Base-by-base conservation (phyloP, 2,888 invertebrate species). In the Eucera pruinosa region DNA sequence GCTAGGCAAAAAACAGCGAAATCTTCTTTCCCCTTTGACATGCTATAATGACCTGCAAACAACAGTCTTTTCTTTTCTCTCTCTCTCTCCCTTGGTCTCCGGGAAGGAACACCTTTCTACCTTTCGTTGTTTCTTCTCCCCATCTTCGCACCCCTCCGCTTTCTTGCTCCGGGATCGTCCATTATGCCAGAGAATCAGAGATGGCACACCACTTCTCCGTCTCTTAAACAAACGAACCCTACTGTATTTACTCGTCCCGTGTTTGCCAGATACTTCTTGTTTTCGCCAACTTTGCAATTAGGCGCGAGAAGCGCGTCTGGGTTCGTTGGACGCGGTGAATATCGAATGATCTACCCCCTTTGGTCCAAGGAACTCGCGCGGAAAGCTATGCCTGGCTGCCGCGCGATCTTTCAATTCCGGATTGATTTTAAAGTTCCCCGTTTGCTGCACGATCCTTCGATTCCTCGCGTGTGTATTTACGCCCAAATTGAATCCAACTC, bases 31-130 rank as follows among this genome's bases (percentile, higher is more conserved):
- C 78, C 80, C 69, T 87, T 81, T 81, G 82, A 78, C 85, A 86
- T 79, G 82, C 76, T 77, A 87, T 91, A 91, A 91, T 89, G 90
- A 91, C 87, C 87, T 90, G 90, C 90, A 91, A 91, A 91, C 89
- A 91, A 87, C 82, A 81, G 82, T 82, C 84, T 71, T 79, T 13
- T 23, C 36, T 23, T 41, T 61, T 5, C 9, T 79, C 9, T 23
- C 36, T 23, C 33, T 61, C 4, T n/a, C 41, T n/a, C 41, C n/a
- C 30, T 84, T 71, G 43, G 75, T 80, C 82, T 81, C 72, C 65
- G 72, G 73, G 80, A 74, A 66, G 76, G 77, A 72, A 71, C 77
- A 80, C 78, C 71, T 82, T 76, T 54, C 74, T 65, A 60, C 72
- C 71, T 67, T 75, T 43, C 41, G 61, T 73, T 67, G 60, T 60